A percentile compares a stretch with the other conserved stretches of the same genome.
phyloP scores from a whole-genome alignment of 1,140 invertebrate species.

The Venustaconcha ellipsiformis region DNA sequence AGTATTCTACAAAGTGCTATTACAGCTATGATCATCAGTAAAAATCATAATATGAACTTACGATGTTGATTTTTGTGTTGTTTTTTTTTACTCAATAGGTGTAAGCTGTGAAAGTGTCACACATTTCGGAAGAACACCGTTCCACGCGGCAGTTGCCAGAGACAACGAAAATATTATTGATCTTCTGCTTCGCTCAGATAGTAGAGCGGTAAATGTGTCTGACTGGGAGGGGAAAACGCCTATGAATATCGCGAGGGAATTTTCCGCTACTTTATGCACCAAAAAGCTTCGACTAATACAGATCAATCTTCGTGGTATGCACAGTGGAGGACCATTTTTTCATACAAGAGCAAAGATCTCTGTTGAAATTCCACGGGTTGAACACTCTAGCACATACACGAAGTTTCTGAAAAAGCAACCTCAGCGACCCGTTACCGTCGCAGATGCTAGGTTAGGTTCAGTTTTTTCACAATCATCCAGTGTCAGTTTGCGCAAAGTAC shows the following conservation, averaged over 20 bases:
- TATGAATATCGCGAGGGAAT: constrained; percentile 32
- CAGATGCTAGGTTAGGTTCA: neutral
- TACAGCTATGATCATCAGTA: too few species aligned
- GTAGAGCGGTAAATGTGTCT: constrained; percentile 23
- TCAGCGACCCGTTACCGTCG: neutral
- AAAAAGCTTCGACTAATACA: constrained; percentile 44
- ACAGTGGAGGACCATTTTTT: neutral
- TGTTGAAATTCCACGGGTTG: constrained; percentile 3
- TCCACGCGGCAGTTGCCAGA: constrained; percentile 47
- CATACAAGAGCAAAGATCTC: constrained; percentile 5
- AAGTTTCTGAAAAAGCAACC: neutral
- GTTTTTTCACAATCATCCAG: constrained; percentile 8
- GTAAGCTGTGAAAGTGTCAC: constrained; percentile 44
- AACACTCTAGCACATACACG: neutral
- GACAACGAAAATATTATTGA: constrained; percentile 47
- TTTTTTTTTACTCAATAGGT: constrained; percentile 28
- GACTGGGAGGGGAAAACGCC: constrained; percentile 42
- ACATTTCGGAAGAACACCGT: constrained; percentile 41
- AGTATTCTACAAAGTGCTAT: too few species aligned
- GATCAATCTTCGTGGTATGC: constrained; percentile 38
- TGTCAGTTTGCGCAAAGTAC: neutral
- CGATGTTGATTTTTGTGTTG: too few species aligned
- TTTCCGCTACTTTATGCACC: constrained; percentile 38
- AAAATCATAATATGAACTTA: too few species aligned
- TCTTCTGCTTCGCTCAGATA: constrained; percentile 33